These are phyloP conservation scores for Typhlomys cinereus DNA, from an alignment of 2,113 vertebrate genomes.

Conservation along the genomic window DNA sequence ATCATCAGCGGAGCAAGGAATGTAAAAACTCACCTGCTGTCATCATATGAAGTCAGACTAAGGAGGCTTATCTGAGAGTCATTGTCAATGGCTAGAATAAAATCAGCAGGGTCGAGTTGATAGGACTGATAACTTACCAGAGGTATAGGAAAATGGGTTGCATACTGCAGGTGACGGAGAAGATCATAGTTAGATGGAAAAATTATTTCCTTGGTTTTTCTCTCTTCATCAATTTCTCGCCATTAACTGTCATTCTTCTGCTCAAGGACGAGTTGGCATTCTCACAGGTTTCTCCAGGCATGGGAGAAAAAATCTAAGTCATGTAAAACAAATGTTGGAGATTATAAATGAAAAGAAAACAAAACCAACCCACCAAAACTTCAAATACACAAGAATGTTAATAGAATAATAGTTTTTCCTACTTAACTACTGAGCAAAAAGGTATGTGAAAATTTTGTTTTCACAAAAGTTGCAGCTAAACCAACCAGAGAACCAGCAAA, in stretches of 20 bases:
- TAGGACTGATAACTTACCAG: constrained; percentile 77
- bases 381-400: neutral
- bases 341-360: constrained; percentile 60
- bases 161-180: constrained; percentile 85
- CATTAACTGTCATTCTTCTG: constrained; percentile 80
- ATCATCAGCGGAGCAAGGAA: neutral
- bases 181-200: constrained; percentile 86
- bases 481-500: neutral
- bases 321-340: constrained; percentile 81
- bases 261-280: constrained; percentile 78
- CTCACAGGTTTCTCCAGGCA: constrained; percentile 85
- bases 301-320: constrained; percentile 86
- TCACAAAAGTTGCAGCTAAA: neutral
- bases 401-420: neutral
- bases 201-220: constrained; percentile 83
- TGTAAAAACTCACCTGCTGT: neutral
- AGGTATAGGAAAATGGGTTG: constrained; percentile 85
- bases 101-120: neutral
- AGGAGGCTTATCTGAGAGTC: neutral
- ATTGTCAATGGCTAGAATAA: neutral
- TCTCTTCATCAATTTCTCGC: constrained; percentile 83
- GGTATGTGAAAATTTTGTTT: neutral
- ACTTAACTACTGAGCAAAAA: neutral
- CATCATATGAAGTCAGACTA: no score
- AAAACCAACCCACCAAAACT: neutral